phyloP scores from a whole-genome alignment of 2,888 invertebrate genomes.

The Theretra japonica region DNA sequence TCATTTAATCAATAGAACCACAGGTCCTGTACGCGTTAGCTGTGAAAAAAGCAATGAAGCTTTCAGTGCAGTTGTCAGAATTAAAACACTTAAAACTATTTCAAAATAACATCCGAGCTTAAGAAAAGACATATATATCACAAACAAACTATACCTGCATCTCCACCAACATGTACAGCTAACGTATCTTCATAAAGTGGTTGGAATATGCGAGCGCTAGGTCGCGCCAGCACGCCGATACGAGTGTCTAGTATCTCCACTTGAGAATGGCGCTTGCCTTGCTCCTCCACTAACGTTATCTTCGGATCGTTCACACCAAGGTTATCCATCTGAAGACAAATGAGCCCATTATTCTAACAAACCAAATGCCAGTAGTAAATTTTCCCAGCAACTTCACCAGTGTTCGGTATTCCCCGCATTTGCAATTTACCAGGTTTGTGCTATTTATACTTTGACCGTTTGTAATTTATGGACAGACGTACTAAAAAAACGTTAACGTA shows the following conservation, averaged over 20 bases:
- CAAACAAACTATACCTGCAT: conserved; percentile 60
- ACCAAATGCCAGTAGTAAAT: not conserved
- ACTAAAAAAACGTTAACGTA: not conserved
- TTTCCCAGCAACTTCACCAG: not conserved
- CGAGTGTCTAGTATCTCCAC: conserved; percentile 88
- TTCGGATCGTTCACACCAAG: conserved; percentile 86
- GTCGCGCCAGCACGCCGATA: conserved; percentile 90
- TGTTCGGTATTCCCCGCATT: not conserved
- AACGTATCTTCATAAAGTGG: conserved; percentile 93
- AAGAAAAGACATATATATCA: not conserved
- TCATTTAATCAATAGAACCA: too few relatives aligned
- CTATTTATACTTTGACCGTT: not conserved
- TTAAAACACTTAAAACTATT: not conserved
- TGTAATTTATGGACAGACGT: not conserved
- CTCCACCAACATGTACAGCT: conserved; percentile 88
- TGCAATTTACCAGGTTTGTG: not conserved
- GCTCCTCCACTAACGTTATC: conserved; percentile 89
- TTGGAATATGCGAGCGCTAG: conserved; percentile 92
- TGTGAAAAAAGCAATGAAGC: too few relatives aligned
- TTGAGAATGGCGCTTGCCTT: conserved; percentile 88
- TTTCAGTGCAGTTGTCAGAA: too few relatives aligned
- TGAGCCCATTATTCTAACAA: not conserved
- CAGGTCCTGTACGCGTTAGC: too few relatives aligned
- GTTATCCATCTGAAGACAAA: conserved; percentile 83
- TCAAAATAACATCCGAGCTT: too few relatives aligned